phyloP scores from a whole-genome alignment of 2,797 vertebrate species.

The Falco rusticolus region DNA sequence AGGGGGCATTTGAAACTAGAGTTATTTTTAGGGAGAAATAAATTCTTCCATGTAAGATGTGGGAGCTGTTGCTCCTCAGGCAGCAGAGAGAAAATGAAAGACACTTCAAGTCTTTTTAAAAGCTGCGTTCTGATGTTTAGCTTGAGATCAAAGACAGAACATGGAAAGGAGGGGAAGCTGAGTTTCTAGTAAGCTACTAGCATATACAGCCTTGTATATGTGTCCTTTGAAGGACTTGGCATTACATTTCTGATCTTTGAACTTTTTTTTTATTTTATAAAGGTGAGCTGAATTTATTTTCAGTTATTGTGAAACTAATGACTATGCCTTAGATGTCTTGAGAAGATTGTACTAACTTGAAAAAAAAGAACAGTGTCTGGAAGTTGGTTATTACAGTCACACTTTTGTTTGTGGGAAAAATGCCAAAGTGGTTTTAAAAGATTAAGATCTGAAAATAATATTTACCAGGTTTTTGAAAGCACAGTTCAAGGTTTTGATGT shows the following conservation, averaged over 20 bases:
- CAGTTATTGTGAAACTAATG: conserved; percentile 61
- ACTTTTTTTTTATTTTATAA: conserved; percentile 62
- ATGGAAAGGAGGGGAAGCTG: conserved; percentile 43
- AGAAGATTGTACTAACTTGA: background rate
- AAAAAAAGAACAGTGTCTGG: background rate
- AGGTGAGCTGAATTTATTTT: conserved; percentile 38
- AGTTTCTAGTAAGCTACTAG: conserved; percentile 38
- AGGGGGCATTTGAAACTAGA: conserved; percentile 73
- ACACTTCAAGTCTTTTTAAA: conserved; percentile 76
- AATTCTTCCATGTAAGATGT: conserved; percentile 71
- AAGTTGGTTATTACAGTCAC: background rate
- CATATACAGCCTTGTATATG: conserved; percentile 8
- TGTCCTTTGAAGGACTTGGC: conserved; percentile 68
- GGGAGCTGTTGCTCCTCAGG: conserved; percentile 73
- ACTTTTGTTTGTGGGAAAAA: conserved; percentile 4
- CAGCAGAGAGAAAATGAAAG: conserved; percentile 77
- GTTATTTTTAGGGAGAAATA: conserved; percentile 78
- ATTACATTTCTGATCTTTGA: conserved; percentile 72
- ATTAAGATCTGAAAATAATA: conserved; percentile 6
- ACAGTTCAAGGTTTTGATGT: background rate
- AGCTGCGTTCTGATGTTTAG: conserved; percentile 77
- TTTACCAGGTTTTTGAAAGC: background rate
- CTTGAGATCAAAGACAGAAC: conserved; percentile 76
- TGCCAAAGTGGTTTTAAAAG: conserved; percentile 18
- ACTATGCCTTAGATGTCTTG: conserved; percentile 4